Percentiles rank a stretch among this genome's conserved stretches.
These are phyloP conservation scores for Agrochola litura DNA, from an alignment of 2,888 invertebrate species.

Conservation along the genomic window DNA sequence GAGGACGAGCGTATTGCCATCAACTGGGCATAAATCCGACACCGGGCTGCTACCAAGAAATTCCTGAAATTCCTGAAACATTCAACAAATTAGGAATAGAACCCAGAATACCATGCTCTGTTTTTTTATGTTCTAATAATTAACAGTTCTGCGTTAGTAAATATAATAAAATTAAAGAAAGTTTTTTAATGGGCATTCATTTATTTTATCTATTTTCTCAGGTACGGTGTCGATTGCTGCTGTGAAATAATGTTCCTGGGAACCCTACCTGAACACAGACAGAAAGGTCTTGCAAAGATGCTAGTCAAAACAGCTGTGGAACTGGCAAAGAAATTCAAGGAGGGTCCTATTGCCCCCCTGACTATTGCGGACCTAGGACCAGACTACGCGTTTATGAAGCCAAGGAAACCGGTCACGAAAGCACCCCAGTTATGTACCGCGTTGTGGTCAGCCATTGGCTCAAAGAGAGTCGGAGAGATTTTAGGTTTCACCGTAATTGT, in stretches of 20 bases:
- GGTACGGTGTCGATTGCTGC: conserved; percentile 90
- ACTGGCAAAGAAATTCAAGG: conserved; percentile 84
- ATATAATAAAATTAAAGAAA: not conserved
- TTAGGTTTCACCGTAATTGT: conserved; percentile 38
- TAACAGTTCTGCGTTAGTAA: not conserved
- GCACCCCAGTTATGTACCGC: conserved; percentile 33
- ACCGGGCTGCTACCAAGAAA: not conserved
- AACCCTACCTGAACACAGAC: conserved; percentile 88
- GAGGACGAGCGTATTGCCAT: not conserved
- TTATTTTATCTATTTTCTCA: conserved; percentile 63
- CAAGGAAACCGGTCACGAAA: conserved; percentile 33
- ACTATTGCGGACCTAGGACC: conserved; percentile 82
- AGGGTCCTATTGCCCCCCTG: conserved; percentile 79
- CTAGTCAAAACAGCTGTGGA: conserved; percentile 90
- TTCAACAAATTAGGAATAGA: not conserved
- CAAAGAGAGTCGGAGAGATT: conserved; percentile 36
- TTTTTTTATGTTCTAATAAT: not conserved
- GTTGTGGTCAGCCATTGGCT: conserved; percentile 46
- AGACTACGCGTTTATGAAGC: conserved; percentile 72
- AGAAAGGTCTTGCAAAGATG: conserved; percentile 88
- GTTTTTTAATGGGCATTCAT: not conserved
- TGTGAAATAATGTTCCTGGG: conserved; percentile 93
- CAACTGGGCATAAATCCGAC: not conserved
- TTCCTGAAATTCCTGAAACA: not conserved
- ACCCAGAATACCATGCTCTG: not conserved